Base-by-base conservation (phyloP, 2,797 vertebrate genomes). In the Neosilurus mollespiculum region DNA sequence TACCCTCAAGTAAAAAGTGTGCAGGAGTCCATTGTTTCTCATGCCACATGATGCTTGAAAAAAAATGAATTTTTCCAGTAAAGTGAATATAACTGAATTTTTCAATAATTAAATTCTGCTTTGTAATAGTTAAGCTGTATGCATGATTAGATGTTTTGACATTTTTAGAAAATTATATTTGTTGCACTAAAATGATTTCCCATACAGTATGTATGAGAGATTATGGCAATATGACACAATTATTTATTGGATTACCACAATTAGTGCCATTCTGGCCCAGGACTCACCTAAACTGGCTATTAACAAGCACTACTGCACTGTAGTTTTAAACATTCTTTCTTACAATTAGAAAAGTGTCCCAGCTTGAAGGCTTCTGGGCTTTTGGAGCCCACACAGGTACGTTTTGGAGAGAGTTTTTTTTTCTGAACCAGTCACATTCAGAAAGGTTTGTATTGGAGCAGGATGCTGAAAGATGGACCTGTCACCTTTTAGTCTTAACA, bases 391-490 rank as follows among this genome's bases (percentile, higher is more conserved):
- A 86, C 56, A 71, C 59, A 82, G 85, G 88, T 89, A 85, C 58
- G 88, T 82, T 66, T 14, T 11, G 10, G 51, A 6, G 3, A 80
- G 16, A 65, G 62, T 58, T 64, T 56, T 73, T 51, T 62, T 64
- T 37, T 51, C 77, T 81, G 77, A 71, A 65, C 54, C 24, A 70
- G 26, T 84, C 72, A 65, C 24, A 65, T 59, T 73, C 75, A 51
- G 53, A 58, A 78, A 87, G 81, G 84, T 84, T 88, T 84, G 88
- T 75, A 80, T 65, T 85, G 54, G 73, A 51, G 64, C 84, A 86
- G 82, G 85, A 88, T 83, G 78, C 65, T 71, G 76, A 86, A 86
- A 83, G 87, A 89, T 71, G 0, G 73, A 66, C 73, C 10, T 20
- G 49, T 34, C 71, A 51, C 58, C 34, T 15, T 78, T 78, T 16